A percentile compares a stretch with the other conserved stretches of the same genome.
Conservation (phyloP, 2,888 invertebrate species). For the Apodemia hepburni region DNA sequence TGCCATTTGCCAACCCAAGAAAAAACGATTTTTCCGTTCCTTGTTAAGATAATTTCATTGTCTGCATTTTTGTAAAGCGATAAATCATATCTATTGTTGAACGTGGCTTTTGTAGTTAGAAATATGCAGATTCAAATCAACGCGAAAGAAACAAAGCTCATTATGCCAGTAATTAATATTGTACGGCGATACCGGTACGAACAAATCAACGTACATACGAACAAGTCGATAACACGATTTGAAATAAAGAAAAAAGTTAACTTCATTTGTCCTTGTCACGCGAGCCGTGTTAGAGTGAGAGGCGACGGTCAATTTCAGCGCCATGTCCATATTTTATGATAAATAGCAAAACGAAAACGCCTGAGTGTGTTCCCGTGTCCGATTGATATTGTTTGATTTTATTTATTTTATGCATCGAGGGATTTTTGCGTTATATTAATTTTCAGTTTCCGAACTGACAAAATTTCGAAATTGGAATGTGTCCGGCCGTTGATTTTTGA, state of each 20-base stretch:
- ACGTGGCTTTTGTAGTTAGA: conserved; percentile 31
- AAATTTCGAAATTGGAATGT: conserved; percentile 18
- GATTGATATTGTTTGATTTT: conserved; percentile 68
- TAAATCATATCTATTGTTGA: conserved; percentile 15
- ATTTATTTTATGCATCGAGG: conserved; percentile 61
- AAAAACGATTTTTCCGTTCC: neutral
- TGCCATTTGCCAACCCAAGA: neutral
- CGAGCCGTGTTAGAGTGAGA: conserved; percentile 40
- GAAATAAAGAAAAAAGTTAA: conserved; percentile 50
- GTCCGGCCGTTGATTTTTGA: conserved; percentile 19
- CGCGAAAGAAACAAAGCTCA: conserved; percentile 59
- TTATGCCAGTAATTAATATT: conserved; percentile 69
- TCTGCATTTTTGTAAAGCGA: conserved; percentile 10
- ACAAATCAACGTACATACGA: conserved; percentile 58
- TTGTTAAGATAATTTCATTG: conserved; percentile 9
- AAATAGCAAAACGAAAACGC: conserved; percentile 60
- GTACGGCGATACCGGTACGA: conserved; percentile 57
- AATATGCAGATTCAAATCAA: conserved; percentile 48
- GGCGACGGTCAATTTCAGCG: conserved; percentile 51
- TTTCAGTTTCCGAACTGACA: conserved; percentile 38
- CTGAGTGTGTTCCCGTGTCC: conserved; percentile 68
- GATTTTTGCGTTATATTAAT: conserved; percentile 56
- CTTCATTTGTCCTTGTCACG: conserved; percentile 40
- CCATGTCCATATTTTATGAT: conserved; percentile 64
- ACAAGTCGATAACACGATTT: conserved; percentile 56